phyloP scores from a whole-genome alignment of 1,140 invertebrate genomes.

The Papilio polyxenes region DNA sequence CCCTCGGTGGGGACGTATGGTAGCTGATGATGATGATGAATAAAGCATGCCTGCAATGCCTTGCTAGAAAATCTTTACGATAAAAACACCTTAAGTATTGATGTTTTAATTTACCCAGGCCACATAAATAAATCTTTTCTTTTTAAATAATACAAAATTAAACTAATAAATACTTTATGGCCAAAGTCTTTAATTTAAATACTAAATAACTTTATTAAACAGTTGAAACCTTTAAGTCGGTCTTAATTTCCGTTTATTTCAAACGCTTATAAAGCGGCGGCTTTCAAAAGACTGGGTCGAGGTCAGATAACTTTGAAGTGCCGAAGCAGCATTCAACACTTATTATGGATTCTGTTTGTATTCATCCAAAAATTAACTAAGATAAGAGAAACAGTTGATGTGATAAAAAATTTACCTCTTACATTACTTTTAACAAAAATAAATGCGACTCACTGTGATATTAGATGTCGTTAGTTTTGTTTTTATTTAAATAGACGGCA shows the following conservation, averaged over 20 bases:
- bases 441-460: too few relatives aligned
- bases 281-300: constrained; percentile 3
- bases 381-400: neutral
- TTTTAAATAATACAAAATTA: neutral
- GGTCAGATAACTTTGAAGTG: constrained; percentile 13
- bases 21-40: too few relatives aligned
- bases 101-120: too few relatives aligned
- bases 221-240: neutral
- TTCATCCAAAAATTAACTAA: neutral
- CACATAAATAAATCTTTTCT: too few relatives aligned
- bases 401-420: neutral
- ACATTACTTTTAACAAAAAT: neutral
- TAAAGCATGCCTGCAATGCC: too few relatives aligned
- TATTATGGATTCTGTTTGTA: neutral
- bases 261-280: neutral
- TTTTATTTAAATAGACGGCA: too few relatives aligned
- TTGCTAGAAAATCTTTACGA: too few relatives aligned
- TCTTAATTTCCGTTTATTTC: constrained; percentile 18
- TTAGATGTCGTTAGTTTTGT: too few relatives aligned
- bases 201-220: neutral
- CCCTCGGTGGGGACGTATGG: too few relatives aligned
- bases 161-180: neutral
- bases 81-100: too few relatives aligned
- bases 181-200: neutral
- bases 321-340: neutral